Evolutionary conservation across 2,113 vertebrate genomes (phyloP).

Genomic region (Lipophrys pholis): DNA sequence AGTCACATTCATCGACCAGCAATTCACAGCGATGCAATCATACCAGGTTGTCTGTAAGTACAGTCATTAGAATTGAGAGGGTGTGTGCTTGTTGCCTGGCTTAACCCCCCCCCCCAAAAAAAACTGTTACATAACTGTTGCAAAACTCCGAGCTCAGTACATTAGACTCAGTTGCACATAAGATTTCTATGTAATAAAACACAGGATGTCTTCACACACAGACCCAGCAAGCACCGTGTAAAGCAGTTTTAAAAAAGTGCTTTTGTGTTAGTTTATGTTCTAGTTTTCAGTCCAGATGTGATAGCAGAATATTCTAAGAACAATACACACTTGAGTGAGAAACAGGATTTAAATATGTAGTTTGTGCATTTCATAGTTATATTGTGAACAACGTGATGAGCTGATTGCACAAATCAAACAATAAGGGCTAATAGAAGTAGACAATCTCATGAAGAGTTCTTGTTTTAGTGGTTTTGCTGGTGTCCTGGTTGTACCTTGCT

Average conservation of each 20-base stretch:
- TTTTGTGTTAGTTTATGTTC: background rate
- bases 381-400: background rate
- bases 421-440: background rate
- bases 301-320: background rate
- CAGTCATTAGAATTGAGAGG: background rate
- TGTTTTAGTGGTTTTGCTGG: background rate
- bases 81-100: background rate
- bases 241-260: background rate
- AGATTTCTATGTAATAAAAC: too few species aligned
- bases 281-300: background rate
- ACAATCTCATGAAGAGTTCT: background rate
- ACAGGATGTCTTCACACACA: too few species aligned
- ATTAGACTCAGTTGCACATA: background rate
- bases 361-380: background rate
- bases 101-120: too few species aligned
- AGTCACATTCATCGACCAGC: background rate
- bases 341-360: background rate
- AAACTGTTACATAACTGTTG: background rate
- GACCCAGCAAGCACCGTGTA: too few species aligned
- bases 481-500: constrained; percentile 64
- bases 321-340: background rate
- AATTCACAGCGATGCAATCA: background rate
- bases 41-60: fast-evolving
- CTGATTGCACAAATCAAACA: background rate
- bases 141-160: background rate